phyloP scores from a whole-genome alignment of 1,140 invertebrate species.

The Caenorhabditis brenneri region DNA sequence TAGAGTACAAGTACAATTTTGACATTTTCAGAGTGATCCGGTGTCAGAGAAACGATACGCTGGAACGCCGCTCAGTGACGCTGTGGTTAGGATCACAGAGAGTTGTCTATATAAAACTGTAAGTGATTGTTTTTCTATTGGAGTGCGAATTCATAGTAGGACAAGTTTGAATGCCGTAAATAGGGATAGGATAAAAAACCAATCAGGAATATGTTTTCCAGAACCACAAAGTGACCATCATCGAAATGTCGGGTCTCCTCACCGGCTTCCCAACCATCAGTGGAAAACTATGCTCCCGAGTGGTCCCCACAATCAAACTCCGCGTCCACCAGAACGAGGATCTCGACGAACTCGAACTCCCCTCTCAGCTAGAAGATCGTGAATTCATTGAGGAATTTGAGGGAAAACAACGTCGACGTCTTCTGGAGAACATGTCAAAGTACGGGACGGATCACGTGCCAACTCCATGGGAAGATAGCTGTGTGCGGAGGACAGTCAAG shows the following conservation, averaged over 20 bases:
- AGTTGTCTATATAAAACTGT: neutral
- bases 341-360: neutral
- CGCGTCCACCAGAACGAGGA: neutral
- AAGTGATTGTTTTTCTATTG: neutral
- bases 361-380: neutral
- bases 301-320: slow-evolving; percentile 3
- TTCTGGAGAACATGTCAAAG: slow-evolving; percentile 23
- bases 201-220: neutral
- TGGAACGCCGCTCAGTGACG: neutral
- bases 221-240: neutral
- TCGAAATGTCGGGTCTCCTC: slow-evolving; percentile 14
- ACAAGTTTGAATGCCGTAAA: too few relatives aligned
- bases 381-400: neutral
- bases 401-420: slow-evolving; percentile 17
- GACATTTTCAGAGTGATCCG: neutral
- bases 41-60: neutral
- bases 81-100: neutral
- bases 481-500: neutral
- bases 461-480: slow-evolving; percentile 5
- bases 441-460: neutral
- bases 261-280: neutral
- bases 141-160: too few relatives aligned
- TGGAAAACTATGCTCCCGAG: neutral
- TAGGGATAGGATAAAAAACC: too few relatives aligned
- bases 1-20: neutral